These are phyloP conservation scores for Tipula unca DNA, from an alignment of 2,888 invertebrate genomes.

Conservation along the genomic window DNA sequence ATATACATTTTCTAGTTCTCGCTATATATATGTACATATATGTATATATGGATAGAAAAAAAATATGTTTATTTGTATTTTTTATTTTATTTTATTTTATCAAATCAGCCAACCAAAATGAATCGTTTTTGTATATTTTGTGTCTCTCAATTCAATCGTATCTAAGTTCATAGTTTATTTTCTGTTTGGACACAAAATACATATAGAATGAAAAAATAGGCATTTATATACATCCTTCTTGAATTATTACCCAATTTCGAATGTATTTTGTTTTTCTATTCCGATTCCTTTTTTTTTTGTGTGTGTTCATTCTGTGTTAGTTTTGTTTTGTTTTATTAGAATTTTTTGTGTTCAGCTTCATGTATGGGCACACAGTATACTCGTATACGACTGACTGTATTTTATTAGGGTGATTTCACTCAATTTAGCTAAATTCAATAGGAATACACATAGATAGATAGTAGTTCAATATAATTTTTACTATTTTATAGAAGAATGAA, in stretches of 20 bases:
- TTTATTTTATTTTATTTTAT: neutral
- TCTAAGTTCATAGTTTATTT: constrained; percentile 14
- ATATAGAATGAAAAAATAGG: neutral
- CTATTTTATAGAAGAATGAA: neutral
- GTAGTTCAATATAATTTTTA: neutral
- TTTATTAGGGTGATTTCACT: neutral
- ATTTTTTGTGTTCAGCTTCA: neutral
- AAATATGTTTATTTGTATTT: neutral
- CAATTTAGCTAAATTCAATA: neutral
- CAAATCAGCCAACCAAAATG: constrained; percentile 14
- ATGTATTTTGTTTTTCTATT: neutral
- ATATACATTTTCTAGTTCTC: neutral
- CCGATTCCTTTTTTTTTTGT: neutral
- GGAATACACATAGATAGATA: neutral
- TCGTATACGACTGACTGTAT: neutral
- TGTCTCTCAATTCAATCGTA: neutral
- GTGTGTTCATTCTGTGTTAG: neutral
- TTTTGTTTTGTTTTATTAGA: neutral
- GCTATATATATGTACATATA: too few relatives aligned
- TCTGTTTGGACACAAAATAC: constrained; percentile 1
- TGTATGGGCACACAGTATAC: neutral
- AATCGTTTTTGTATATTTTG: neutral
- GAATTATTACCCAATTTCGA: constrained; percentile 14
- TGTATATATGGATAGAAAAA: neutral
- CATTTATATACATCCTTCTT: neutral